Percentiles rank a stretch among this genome's conserved stretches.
phyloP scores from a whole-genome alignment of 2,888 invertebrate species.

The Bombyx huttoni region DNA sequence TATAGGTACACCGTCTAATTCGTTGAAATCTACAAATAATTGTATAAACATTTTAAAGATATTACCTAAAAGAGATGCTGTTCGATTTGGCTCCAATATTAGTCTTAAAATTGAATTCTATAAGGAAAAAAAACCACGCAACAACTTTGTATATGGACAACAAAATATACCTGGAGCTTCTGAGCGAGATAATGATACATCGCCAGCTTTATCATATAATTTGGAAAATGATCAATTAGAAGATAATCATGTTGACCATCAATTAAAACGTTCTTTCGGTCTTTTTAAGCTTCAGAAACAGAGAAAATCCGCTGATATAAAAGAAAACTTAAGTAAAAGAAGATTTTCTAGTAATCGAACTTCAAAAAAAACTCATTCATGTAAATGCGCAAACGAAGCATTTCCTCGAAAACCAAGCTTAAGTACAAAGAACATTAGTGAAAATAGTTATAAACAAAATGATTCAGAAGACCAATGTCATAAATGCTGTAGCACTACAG shows the following conservation, averaged over 20 bases:
- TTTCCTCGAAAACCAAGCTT: no score
- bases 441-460: neutral
- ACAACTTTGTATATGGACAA: neutral
- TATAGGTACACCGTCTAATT: neutral
- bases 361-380: neutral
- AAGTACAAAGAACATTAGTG: no score
- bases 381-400: neutral
- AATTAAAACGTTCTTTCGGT: neutral
- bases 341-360: neutral
- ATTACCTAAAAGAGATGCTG: conserved; percentile 9
- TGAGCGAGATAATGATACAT: neutral
- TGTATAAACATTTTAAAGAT: neutral
- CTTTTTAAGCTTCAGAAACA: neutral
- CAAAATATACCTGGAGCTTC: neutral
- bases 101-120: conserved; percentile 21
- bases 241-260: neutral
- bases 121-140: conserved; percentile 9
- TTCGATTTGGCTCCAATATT: conserved; percentile 18
- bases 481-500: neutral
- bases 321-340: neutral
- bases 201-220: neutral
- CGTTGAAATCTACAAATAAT: neutral
- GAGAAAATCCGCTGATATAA: neutral
- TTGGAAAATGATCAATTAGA: neutral
- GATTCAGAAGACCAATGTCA: neutral